Base-by-base conservation (phyloP, 1,140 invertebrate species). In the Eulimnadia texana region DNA sequence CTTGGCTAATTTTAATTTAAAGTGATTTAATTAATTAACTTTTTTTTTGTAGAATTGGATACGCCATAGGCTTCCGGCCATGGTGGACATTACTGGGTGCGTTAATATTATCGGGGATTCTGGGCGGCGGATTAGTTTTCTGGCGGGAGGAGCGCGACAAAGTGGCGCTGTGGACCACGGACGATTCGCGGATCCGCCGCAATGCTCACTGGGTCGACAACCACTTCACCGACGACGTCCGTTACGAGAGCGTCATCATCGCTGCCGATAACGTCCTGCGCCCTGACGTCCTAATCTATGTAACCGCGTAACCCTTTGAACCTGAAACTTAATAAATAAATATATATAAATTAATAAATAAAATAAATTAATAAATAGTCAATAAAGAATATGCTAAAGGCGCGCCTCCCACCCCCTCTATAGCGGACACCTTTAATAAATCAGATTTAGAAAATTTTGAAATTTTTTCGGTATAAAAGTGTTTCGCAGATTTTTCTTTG, bases 211-310 rank as follows among this genome's bases (percentile, higher is more conserved):
- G 74, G 74, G 72, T 75, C 23, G 67, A 69, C 50, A 64, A 68
- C 53, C 64, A 75, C 62, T 76, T 76, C 64, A 68, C 65, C 19
- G 70, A 76, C 61, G 72, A 75, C 63, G 66, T 75, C 49, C 70
- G 70, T 63, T 74, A 72, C 62, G 73, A 75, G 60, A 73, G 69
- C 64, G 71, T 76, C 56, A 72, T 77, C 58, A 58, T 77, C n/a
- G 72, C 68, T 10, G 75, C 74, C 0, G 72, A 75, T n/a, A 75
- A 77, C 63, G 66, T 77, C 16, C 64, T 77, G 47, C 68, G 72
- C 11, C 72, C 72, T 3, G 66, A 73, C 65, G 69, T 77, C 50
- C 66, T 77, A 51, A 64, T 67, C 63, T 65, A 69, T 69, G 76
- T 77, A 71, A 68, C n/a, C 20, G 51, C 20, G 50, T 59, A 16